Conservation (phyloP, 1,140 invertebrate genomes). For the Pollicipes pollicipes region DNA sequence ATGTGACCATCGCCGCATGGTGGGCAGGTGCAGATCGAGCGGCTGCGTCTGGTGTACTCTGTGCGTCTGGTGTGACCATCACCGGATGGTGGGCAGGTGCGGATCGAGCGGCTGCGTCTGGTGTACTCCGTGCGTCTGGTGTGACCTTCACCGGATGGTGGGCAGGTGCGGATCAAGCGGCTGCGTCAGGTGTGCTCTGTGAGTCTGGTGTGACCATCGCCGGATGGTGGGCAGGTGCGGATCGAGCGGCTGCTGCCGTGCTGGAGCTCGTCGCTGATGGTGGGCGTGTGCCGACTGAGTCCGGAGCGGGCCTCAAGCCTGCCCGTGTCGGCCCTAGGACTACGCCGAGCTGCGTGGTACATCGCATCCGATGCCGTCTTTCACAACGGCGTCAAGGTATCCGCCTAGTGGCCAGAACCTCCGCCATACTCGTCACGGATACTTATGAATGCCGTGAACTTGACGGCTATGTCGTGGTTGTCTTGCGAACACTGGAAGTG, state of each 20-base stretch:
- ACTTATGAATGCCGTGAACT: neutral
- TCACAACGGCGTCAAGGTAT: constrained; percentile 53
- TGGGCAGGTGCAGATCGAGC: too few relatives aligned
- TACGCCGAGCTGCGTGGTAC: constrained; percentile 56
- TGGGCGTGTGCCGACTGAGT: constrained; percentile 53
- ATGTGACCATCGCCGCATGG: too few relatives aligned
- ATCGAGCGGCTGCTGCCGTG: constrained; percentile 50
- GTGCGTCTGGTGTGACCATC: neutral
- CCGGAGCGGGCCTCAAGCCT: constrained; percentile 49
- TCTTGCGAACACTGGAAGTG: neutral
- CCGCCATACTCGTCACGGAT: too few relatives aligned
- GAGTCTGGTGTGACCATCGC: neutral
- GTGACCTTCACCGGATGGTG: neutral
- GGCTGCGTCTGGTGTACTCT: too few relatives aligned
- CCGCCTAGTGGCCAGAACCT: neutral
- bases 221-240: constrained; percentile 34
- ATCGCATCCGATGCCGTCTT: constrained; percentile 58
- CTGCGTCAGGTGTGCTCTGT: neutral
- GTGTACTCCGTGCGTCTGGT: too few relatives aligned
- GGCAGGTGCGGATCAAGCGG: neutral
- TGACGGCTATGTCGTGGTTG: too few relatives aligned
- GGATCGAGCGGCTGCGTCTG: too few relatives aligned
- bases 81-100: too few relatives aligned
- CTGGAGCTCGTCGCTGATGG: constrained; percentile 59
- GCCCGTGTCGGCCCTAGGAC: constrained; percentile 48